Conservation (phyloP, 2,113 vertebrate species). For the Piprites chloris region DNA sequence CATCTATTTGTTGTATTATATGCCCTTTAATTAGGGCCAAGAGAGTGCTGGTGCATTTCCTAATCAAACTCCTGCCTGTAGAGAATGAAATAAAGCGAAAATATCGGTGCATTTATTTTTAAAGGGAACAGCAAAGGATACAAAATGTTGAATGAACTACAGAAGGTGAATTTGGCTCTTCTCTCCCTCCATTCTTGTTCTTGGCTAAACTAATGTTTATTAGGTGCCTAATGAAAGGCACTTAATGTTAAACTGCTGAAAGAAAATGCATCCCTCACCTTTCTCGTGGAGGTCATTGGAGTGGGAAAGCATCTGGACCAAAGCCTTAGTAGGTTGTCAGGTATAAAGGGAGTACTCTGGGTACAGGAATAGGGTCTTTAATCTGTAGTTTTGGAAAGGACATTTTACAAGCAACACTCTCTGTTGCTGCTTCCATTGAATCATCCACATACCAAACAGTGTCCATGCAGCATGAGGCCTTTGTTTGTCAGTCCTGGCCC, state of each 20-base stretch:
- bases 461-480: neutral
- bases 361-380: neutral
- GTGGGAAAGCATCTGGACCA: neutral
- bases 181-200: neutral
- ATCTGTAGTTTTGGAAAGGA: neutral
- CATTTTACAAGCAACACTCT: too few species aligned
- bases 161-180: neutral
- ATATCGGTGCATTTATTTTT: slow-evolving; percentile 12
- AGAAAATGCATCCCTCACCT: neutral
- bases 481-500: neutral
- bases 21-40: slow-evolving; percentile 42
- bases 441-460: neutral
- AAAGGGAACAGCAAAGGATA: neutral
- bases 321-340: neutral
- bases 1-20: neutral
- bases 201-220: neutral
- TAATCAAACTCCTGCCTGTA: slow-evolving; percentile 1
- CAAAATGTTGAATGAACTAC: neutral
- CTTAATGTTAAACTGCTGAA: neutral
- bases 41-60: slow-evolving; percentile 21
- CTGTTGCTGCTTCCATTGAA: neutral
- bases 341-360: neutral
- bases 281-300: neutral
- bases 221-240: neutral
- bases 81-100: neutral